Conservation (phyloP, 92 coral and sea anemone genomes). For the Actinostola sp. region DNA sequence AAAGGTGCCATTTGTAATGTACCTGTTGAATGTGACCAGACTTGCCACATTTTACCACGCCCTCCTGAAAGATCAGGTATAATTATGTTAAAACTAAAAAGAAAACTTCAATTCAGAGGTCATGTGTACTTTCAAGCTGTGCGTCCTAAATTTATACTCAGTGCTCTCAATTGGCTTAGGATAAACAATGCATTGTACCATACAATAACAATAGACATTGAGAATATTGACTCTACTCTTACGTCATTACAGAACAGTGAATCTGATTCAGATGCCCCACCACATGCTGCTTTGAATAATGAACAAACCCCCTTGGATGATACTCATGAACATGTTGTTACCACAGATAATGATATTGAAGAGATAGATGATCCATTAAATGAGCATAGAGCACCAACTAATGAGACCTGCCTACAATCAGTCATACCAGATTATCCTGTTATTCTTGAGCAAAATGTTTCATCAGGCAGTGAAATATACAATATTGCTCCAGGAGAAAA, state of each 20-base stretch:
- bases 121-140: conserved; percentile 72
- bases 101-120: conserved; percentile 72
- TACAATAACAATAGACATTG: conserved; percentile 27
- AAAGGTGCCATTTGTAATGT: too few species aligned
- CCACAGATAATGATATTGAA: conserved; percentile 24
- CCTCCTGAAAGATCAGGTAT: conserved; percentile 77
- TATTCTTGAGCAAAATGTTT: conserved; percentile 4
- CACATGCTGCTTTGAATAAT: too few species aligned
- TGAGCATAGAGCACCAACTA: conserved; percentile 47
- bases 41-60: conserved; percentile 48
- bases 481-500: too few species aligned
- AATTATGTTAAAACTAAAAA: conserved; percentile 60
- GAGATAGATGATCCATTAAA: conserved; percentile 55
- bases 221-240: conserved; percentile 22
- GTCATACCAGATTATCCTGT: conserved; percentile 60
- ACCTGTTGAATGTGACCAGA: conserved; percentile 62
- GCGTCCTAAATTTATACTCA: conserved; percentile 45
- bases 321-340: background rate
- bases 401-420: conserved; percentile 62
- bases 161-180: conserved; percentile 51
- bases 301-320: conserved; percentile 3
- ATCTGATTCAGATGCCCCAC: too few species aligned
- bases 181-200: conserved; percentile 44
- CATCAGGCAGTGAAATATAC: conserved; percentile 56
- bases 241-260: conserved; percentile 16